Evolutionary conservation across 2,797 vertebrate species (phyloP).

Genomic region (Argentina silus): DNA sequence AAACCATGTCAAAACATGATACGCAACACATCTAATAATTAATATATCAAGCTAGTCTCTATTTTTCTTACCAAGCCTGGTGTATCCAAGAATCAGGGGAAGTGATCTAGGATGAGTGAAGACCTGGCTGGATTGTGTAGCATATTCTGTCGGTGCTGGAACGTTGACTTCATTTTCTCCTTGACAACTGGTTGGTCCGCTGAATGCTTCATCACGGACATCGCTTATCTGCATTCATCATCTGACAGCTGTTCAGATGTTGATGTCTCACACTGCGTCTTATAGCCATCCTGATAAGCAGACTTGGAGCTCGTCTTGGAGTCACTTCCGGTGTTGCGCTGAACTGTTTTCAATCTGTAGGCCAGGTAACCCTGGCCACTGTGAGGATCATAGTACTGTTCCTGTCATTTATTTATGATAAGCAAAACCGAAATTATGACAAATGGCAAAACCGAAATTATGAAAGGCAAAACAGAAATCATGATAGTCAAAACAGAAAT

Average conservation of each 20-base stretch:
- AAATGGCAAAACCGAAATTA: no score
- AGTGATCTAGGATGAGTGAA: slow-evolving; percentile 32
- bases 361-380: slow-evolving; percentile 29
- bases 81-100: slow-evolving; percentile 25
- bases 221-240: slow-evolving; percentile 36
- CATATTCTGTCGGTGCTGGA: slow-evolving; percentile 6
- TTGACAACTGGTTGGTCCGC: slow-evolving; percentile 26
- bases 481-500: no score
- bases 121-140: slow-evolving; percentile 35
- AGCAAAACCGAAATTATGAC: no score
- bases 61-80: slow-evolving; percentile 2
- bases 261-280: no score
- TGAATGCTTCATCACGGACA: slow-evolving; percentile 37
- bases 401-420: no score
- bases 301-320: background rate
- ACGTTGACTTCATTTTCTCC: slow-evolving; percentile 35
- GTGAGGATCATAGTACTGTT: slow-evolving; percentile 32
- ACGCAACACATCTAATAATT: background rate
- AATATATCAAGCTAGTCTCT: slow-evolving; percentile 15
- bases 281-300: no score
- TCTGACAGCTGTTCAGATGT: background rate
- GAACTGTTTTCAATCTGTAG: slow-evolving; percentile 25
- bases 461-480: no score
- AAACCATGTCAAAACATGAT: slow-evolving; percentile 14
- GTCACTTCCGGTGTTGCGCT: slow-evolving; percentile 14